A percentile compares a stretch with the other conserved stretches of the same genome.
phyloP scores from a whole-genome alignment of 2,888 invertebrate species.

The Selenia dentaria region DNA sequence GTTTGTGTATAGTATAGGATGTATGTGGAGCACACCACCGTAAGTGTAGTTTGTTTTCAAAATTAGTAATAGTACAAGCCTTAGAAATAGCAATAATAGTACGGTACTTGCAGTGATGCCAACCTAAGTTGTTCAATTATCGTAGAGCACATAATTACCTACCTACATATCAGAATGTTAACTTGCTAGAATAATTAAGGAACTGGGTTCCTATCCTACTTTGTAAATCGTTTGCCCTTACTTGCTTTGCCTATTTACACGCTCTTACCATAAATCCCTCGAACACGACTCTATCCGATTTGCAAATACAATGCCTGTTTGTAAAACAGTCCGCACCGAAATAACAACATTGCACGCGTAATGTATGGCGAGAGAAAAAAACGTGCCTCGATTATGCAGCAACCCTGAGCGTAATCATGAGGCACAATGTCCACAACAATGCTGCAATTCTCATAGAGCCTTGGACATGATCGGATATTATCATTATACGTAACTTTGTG shows the following conservation, averaged over 20 bases:
- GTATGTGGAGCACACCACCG: too few species aligned
- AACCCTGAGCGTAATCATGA: slow-evolving; percentile 40
- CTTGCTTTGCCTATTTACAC: slow-evolving; percentile 15
- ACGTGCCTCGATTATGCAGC: slow-evolving; percentile 31
- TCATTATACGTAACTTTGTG: slow-evolving; percentile 6
- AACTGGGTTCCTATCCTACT: slow-evolving; percentile 5
- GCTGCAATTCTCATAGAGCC: slow-evolving; percentile 37
- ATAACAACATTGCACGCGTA: slow-evolving; percentile 26
- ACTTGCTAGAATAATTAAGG: too few species aligned
- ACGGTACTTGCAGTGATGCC: too few species aligned
- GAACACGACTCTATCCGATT: slow-evolving; percentile 24
- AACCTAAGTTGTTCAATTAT: too few species aligned
- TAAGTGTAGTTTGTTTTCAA: too few species aligned
- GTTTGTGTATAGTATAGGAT: too few species aligned
- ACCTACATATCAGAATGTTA: too few species aligned
- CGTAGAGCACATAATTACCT: too few species aligned
- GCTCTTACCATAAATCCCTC: slow-evolving; percentile 17
- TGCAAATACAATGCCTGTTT: slow-evolving; percentile 34
- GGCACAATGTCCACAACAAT: slow-evolving; percentile 43
- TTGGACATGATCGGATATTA: slow-evolving; percentile 36
- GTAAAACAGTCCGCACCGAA: slow-evolving; percentile 26
- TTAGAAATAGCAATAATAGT: too few species aligned
- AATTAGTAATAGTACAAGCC: too few species aligned
- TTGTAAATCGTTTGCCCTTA: slow-evolving; percentile 5
- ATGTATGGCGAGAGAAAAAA: slow-evolving; percentile 29